Conservation (phyloP, 2,888 invertebrate species). For the Calliscelio sp. region DNA sequence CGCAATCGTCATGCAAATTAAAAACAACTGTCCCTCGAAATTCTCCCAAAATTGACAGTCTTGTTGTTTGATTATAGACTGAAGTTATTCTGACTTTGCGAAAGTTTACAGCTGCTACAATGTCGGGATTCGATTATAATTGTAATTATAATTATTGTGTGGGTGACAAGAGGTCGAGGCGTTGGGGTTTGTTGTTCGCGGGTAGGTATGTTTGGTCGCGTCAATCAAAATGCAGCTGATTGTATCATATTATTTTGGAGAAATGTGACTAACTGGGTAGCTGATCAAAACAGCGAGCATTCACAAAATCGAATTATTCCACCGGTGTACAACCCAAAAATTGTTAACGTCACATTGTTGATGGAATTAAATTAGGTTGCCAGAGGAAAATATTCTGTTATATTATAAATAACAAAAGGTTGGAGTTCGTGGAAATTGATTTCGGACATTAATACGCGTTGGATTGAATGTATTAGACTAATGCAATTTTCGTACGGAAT, state of each 20-base stretch:
- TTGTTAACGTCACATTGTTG: conserved; percentile 42
- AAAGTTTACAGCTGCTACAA: no score
- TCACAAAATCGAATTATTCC: conserved; percentile 32
- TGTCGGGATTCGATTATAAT: conserved; percentile 26
- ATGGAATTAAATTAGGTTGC: conserved; percentile 37
- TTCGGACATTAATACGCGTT: conserved; percentile 12
- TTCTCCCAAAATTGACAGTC: no score
- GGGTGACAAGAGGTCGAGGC: no score
- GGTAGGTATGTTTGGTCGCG: conserved; percentile 17
- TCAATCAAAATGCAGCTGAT: conserved; percentile 56
- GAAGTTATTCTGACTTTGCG: no score
- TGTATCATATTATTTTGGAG: conserved; percentile 45
- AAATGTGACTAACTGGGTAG: conserved; percentile 35
- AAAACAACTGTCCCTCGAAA: no score
- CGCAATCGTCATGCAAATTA: conserved; percentile 29
- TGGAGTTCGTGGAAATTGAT: conserved; percentile 21
- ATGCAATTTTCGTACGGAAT: conserved; percentile 4
- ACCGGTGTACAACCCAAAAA: conserved; percentile 26
- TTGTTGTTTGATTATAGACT: no score
- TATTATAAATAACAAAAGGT: conserved; percentile 42
- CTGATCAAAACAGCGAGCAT: conserved; percentile 29
- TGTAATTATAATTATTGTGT: conserved; percentile 38
- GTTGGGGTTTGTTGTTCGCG: conserved; percentile 33
- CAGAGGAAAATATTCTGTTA: conserved; percentile 29
- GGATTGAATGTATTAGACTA: conserved; percentile 19